Evolutionary conservation across 2,797 vertebrate species (phyloP).

Genomic region (Danionella dracula): DNA sequence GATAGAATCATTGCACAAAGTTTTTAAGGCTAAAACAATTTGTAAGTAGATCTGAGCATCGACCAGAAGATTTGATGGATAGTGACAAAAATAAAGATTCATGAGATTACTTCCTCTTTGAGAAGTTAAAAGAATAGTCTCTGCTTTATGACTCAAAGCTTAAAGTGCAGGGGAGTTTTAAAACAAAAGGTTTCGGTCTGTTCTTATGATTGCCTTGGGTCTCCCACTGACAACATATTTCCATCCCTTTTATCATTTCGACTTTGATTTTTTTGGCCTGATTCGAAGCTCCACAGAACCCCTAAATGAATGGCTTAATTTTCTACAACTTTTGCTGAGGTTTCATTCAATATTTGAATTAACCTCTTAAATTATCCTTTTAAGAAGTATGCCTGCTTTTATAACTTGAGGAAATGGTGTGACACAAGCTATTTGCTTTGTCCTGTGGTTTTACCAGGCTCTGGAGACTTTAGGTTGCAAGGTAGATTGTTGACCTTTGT

Average conservation of each 20-base stretch:
- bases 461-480: neutral
- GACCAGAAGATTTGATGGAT: slow-evolving; percentile 26
- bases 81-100: slow-evolving; percentile 27
- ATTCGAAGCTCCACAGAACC: neutral
- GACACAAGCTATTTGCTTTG: slow-evolving; percentile 34
- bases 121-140: slow-evolving; percentile 5
- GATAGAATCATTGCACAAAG: neutral
- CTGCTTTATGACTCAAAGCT: slow-evolving; percentile 4
- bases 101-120: slow-evolving; percentile 10
- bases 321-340: neutral
- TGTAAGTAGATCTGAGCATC: slow-evolving; percentile 33
- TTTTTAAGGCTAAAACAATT: slow-evolving; percentile 17
- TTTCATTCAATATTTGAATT: slow-evolving; percentile 5
- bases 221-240: neutral
- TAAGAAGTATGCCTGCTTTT: slow-evolving; percentile 7
- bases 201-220: neutral
- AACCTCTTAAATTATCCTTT: slow-evolving; percentile 19
- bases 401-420: slow-evolving; percentile 31
- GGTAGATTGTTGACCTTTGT: slow-evolving; percentile 39
- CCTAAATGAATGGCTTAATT: neutral
- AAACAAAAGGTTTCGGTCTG: slow-evolving; percentile 8
- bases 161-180: neutral
- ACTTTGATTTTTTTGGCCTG: neutral
- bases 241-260: neutral
- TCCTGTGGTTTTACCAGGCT: slow-evolving; percentile 32